Evolutionary conservation across 2,113 vertebrate species (phyloP).

Genomic region (Drymodes brunneopygia): DNA sequence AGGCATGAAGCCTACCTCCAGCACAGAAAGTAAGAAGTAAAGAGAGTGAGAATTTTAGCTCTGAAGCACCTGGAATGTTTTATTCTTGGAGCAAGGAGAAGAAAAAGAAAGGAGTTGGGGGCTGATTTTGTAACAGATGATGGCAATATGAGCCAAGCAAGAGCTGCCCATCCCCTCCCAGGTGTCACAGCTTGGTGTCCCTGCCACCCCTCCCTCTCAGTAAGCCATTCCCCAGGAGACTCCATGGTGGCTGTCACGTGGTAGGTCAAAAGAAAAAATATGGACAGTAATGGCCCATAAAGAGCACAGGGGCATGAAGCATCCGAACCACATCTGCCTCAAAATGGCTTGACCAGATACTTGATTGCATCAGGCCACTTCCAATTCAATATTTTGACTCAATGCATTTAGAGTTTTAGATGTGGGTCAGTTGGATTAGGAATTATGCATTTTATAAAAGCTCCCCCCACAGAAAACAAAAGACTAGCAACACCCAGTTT

Average conservation of each 20-base stretch:
- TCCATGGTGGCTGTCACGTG: neutral
- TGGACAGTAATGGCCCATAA: slow-evolving; percentile 10
- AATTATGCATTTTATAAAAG: neutral
- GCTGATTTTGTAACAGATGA: neutral
- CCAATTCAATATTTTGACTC: neutral
- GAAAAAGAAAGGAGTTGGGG: neutral
- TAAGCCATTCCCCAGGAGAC: neutral
- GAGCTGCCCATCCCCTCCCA: neutral
- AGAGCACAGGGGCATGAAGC: slow-evolving; percentile 5
- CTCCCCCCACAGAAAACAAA: neutral
- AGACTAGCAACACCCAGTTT: neutral
- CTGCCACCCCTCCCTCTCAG: neutral
- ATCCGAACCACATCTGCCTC: slow-evolving; percentile 27
- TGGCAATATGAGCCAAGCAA: neutral
- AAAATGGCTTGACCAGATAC: neutral
- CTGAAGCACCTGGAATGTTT: neutral
- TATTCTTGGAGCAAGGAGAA: neutral
- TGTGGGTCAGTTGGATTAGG: neutral
- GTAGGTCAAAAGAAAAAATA: neutral
- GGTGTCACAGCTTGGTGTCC: neutral
- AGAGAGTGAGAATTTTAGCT: neutral
- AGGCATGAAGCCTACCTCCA: neutral
- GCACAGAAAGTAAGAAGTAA: neutral
- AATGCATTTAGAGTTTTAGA: neutral
- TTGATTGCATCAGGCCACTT: neutral